phyloP scores from a whole-genome alignment of 2,113 vertebrate species.

The Rana temporaria region DNA sequence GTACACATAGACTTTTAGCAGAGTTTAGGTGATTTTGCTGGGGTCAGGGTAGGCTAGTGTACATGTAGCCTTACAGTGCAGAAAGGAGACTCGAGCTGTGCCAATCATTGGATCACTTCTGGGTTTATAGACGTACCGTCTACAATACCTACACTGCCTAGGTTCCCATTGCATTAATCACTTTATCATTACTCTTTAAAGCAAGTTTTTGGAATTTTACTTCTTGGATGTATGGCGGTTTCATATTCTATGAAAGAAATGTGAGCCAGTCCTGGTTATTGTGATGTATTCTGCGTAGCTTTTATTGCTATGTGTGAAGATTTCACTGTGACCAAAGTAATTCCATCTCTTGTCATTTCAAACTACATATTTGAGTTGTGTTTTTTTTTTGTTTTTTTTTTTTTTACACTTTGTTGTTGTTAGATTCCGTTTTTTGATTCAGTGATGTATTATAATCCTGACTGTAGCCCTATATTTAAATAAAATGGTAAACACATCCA shows the following conservation, averaged over 20 bases:
- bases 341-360: constrained; percentile 45
- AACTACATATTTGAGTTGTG: constrained; percentile 57
- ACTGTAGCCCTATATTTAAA: constrained; percentile 44
- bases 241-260: constrained; percentile 8
- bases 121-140: too few relatives aligned
- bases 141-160: too few relatives aligned
- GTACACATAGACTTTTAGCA: too few relatives aligned
- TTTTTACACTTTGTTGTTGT: constrained; percentile 38
- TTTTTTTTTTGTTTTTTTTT: constrained; percentile 53
- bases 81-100: too few relatives aligned
- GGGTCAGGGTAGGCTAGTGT: too few relatives aligned
- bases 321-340: constrained; percentile 34
- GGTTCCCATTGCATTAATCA: too few relatives aligned
- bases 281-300: constrained; percentile 19
- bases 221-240: background rate
- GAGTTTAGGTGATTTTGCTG: too few relatives aligned
- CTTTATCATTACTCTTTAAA: too few relatives aligned
- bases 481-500: constrained; percentile 37
- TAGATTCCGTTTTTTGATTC: constrained; percentile 58
- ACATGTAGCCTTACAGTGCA: too few relatives aligned
- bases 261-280: constrained; percentile 30
- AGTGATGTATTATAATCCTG: constrained; percentile 52
- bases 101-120: too few relatives aligned
- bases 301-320: constrained; percentile 22
- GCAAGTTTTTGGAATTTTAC: too few relatives aligned